A percentile compares a stretch with the other conserved stretches of the same genome.
Evolutionary conservation across 2,113 vertebrate species (phyloP).

Genomic region (Phasianus colchicus): DNA sequence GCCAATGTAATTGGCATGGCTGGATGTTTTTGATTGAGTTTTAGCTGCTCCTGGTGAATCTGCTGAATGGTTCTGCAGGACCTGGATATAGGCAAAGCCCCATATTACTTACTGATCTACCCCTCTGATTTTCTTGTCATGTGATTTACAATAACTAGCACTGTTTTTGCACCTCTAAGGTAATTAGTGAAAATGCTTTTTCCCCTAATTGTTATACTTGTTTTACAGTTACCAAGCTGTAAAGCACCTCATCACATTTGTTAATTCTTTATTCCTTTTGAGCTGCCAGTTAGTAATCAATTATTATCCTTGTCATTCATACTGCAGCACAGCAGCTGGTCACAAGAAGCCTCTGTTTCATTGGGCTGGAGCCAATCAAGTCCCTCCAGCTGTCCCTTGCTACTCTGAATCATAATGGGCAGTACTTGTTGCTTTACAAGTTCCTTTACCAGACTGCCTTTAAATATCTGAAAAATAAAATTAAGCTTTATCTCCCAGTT

Average conservation of each 20-base stretch:
- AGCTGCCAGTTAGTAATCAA: conserved; percentile 87
- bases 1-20: conserved; percentile 37
- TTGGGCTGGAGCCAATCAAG: conserved; percentile 84
- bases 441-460: conserved; percentile 69
- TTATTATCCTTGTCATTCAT: conserved; percentile 90
- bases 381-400: conserved; percentile 87
- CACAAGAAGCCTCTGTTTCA: conserved; percentile 85
- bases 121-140: conserved; percentile 28
- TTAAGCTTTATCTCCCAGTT: conserved; percentile 76
- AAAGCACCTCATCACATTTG: conserved; percentile 67
- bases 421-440: conserved; percentile 78
- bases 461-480: not conserved
- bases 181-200: conserved; percentile 65
- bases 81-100: not conserved
- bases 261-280: conserved; percentile 80
- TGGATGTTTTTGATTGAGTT: conserved; percentile 29
- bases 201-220: conserved; percentile 56
- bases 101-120: not conserved
- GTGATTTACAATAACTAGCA: conserved; percentile 54
- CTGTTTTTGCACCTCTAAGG: conserved; percentile 58
- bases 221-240: conserved; percentile 77
- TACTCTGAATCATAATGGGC: conserved; percentile 80
- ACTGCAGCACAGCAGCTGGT: conserved; percentile 86
- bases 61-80: not conserved
- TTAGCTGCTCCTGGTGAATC: conserved; percentile 4